These are phyloP conservation scores for Theocolax elegans DNA, from an alignment of 1,140 invertebrate species.

Conservation along the genomic window DNA sequence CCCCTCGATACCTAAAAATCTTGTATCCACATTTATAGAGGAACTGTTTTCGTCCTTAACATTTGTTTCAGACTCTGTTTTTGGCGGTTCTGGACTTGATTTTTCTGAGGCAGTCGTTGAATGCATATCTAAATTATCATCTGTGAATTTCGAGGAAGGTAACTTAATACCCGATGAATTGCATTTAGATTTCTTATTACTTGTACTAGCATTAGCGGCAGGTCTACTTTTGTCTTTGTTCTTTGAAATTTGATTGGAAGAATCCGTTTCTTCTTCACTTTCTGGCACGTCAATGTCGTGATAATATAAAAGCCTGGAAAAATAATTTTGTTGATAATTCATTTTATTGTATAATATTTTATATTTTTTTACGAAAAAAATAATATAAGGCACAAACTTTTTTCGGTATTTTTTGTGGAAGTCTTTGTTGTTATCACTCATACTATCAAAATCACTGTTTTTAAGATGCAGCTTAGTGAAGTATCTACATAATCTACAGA, in stretches of 20 bases:
- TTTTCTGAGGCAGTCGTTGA: slow-evolving; percentile 28
- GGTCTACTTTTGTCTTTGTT: slow-evolving; percentile 15
- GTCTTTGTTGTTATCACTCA: slow-evolving; percentile 67
- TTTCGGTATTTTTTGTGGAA: slow-evolving; percentile 77
- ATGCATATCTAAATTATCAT: slow-evolving; percentile 1
- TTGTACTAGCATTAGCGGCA: neutral
- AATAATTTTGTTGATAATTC: no score
- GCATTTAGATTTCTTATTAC: slow-evolving; percentile 17
- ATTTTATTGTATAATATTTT: no score
- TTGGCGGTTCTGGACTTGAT: slow-evolving; percentile 31
- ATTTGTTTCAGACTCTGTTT: neutral
- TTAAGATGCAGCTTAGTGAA: slow-evolving; percentile 79
- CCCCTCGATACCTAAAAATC: slow-evolving; percentile 54
- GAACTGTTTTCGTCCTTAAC: neutral
- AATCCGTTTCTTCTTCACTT: slow-evolving; percentile 67
- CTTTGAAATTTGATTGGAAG: slow-evolving; percentile 1
- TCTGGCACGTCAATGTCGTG: slow-evolving; percentile 77
- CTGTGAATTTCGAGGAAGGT: neutral
- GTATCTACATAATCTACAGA: slow-evolving; percentile 84
- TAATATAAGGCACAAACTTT: no score
- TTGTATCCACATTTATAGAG: neutral
- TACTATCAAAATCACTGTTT: slow-evolving; percentile 65
- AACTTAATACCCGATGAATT: slow-evolving; percentile 7
- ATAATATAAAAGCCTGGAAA: slow-evolving; percentile 75
- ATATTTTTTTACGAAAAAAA: no score